Conservation (phyloP, 2,888 invertebrate genomes). For the Andrena haemorrhoa region DNA sequence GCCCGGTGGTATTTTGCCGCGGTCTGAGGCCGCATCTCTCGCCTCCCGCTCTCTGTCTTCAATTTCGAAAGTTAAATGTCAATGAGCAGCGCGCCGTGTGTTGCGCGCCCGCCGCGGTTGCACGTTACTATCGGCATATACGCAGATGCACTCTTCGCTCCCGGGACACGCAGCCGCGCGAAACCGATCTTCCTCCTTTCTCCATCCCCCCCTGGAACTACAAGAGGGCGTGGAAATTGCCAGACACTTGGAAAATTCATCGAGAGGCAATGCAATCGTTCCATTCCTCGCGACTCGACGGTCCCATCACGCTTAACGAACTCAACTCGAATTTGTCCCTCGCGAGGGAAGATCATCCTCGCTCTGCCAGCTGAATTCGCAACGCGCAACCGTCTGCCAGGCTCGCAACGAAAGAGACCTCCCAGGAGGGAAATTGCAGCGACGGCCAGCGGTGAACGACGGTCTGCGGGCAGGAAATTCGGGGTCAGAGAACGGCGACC, state of each 20-base stretch:
- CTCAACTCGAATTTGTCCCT: no score
- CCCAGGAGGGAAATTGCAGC: neutral
- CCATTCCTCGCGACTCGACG: no score
- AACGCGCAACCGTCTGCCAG: neutral
- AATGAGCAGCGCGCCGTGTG: constrained; percentile 69
- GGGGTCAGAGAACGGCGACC: constrained; percentile 17
- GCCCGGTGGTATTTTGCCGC: constrained; percentile 80
- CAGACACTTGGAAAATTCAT: no score
- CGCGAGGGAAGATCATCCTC: neutral
- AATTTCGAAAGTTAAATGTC: constrained; percentile 84
- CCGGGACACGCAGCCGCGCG: constrained; percentile 30
- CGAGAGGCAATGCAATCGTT: no score
- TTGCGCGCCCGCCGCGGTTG: constrained; percentile 42
- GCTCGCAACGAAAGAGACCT: neutral
- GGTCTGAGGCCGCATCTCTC: constrained; percentile 68
- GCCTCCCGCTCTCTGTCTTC: constrained; percentile 69
- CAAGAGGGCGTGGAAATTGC: no score
- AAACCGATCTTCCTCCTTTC: constrained; percentile 13
- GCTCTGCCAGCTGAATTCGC: neutral
- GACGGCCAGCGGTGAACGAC: neutral
- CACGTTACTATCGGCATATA: constrained; percentile 29
- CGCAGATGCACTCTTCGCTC: constrained; percentile 51
- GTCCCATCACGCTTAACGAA: no score
- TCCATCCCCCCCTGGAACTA: no score
- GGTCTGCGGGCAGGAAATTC: constrained; percentile 24